Evolutionary conservation across 2,888 invertebrate species (phyloP).

Genomic region (Anodontia alba): DNA sequence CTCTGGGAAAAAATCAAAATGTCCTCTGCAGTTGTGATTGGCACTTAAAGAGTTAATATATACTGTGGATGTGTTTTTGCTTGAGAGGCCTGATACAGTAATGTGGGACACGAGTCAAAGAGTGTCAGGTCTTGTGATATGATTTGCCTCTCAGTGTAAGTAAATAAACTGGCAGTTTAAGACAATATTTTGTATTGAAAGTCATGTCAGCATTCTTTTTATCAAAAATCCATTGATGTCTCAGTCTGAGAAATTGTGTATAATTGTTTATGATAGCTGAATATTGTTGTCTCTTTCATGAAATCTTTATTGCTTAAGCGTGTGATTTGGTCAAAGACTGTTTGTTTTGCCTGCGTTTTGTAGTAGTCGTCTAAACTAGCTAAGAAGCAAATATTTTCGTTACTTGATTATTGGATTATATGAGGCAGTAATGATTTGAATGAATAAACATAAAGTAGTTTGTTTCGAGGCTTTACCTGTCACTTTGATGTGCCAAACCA

Average conservation of each 20-base stretch:
- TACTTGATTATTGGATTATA: not conserved
- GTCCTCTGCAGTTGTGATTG: too few species aligned
- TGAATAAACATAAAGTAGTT: not conserved
- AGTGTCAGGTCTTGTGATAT: too few species aligned
- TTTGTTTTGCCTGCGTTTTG: not conserved
- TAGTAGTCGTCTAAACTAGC: not conserved
- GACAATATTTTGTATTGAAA: too few species aligned
- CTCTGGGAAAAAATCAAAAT: too few species aligned
- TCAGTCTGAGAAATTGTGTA: not conserved
- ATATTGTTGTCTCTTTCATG: not conserved
- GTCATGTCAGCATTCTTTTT: not conserved
- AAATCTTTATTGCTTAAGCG: not conserved
- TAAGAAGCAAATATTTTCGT: not conserved
- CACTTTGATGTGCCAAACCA: too few species aligned
- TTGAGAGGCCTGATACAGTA: too few species aligned
- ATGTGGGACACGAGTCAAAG: too few species aligned
- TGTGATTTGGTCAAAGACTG: conserved; percentile 7
- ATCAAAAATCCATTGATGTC: not conserved
- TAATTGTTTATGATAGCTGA: not conserved
- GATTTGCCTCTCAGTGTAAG: too few species aligned
- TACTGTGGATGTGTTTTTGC: too few species aligned
- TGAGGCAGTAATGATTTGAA: not conserved
- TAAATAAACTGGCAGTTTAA: too few species aligned
- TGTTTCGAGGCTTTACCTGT: too few species aligned
- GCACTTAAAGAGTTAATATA: too few species aligned